Percentiles rank a stretch among this genome's conserved stretches.
Evolutionary conservation across 2,888 invertebrate genomes (phyloP).

Genomic region (Bellardia pandia): DNA sequence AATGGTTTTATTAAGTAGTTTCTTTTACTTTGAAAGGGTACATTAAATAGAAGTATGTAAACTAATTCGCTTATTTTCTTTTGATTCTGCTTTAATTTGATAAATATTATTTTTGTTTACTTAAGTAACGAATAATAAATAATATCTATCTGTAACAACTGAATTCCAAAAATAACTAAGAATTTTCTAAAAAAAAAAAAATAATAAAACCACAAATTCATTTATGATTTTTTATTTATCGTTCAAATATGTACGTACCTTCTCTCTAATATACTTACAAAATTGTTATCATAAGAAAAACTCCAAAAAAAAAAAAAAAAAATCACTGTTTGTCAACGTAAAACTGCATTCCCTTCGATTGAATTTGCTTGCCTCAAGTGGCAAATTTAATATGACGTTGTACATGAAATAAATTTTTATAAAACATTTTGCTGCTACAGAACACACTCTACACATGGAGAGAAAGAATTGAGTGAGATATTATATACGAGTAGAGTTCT

Average conservation of each 20-base stretch:
- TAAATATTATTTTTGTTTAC: background rate
- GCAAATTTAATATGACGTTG: conserved; percentile 63
- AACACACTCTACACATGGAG: background rate
- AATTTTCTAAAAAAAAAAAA: background rate
- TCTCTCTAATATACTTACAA: background rate
- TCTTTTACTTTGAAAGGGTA: background rate
- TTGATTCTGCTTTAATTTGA: background rate
- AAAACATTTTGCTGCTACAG: conserved; percentile 29
- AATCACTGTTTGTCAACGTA: conserved; percentile 45
- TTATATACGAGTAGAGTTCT: no score
- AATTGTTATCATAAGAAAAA: conserved; percentile 8
- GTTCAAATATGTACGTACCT: background rate
- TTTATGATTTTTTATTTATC: conserved; percentile 9
- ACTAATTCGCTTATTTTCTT: background rate
- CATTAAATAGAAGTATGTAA: no score
- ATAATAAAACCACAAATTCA: background rate
- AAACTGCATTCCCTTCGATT: conserved; percentile 43
- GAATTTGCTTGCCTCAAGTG: conserved; percentile 55
- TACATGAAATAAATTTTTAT: conserved; percentile 54
- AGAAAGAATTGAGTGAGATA: background rate
- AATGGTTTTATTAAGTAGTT: background rate
- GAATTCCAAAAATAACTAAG: background rate
- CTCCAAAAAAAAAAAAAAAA: background rate
- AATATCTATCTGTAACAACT: background rate
- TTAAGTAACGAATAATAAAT: background rate